A percentile compares a stretch with the other conserved stretches of the same genome.
These are phyloP conservation scores for Pollenia amentaria DNA, from an alignment of 2,888 invertebrate species.

Conservation along the genomic window DNA sequence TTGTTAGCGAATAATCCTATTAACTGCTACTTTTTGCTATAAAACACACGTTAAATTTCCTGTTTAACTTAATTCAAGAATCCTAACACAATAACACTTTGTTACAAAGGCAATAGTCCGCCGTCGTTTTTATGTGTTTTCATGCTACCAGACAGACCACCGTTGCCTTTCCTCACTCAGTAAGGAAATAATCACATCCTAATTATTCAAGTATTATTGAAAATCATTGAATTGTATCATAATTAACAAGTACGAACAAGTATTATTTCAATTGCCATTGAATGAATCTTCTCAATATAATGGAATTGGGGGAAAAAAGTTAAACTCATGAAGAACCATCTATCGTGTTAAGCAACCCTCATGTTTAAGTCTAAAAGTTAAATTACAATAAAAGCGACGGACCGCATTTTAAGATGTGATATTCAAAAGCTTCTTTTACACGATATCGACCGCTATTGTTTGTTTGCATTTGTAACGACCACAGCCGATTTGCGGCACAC, in stretches of 20 bases:
- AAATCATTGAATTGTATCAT: conserved; percentile 80
- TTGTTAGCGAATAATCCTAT: conserved; percentile 58
- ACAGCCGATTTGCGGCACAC: too few relatives aligned
- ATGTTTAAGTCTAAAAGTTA: neutral
- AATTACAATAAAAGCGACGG: conserved; percentile 37
- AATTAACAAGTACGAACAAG: conserved; percentile 76
- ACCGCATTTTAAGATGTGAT: neutral
- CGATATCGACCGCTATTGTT: too few relatives aligned
- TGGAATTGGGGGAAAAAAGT: conserved; percentile 26
- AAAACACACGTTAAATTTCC: conserved; percentile 65
- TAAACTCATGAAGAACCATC: conserved; percentile 38
- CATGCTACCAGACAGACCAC: neutral
- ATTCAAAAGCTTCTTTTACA: too few relatives aligned
- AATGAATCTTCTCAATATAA: conserved; percentile 42
- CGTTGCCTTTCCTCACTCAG: neutral
- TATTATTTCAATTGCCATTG: conserved; percentile 60
- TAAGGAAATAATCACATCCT: conserved; percentile 75
- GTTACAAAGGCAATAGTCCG: neutral
- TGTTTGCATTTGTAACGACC: neutral
- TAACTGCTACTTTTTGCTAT: conserved; percentile 28
- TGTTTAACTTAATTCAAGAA: conserved; percentile 71
- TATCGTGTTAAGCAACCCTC: conserved; percentile 44
- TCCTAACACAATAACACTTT: conserved; percentile 35
- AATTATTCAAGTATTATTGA: conserved; percentile 83
- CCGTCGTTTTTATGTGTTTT: neutral